A percentile compares a stretch with the other conserved stretches of the same genome.
phyloP scores from a whole-genome alignment of 2,797 vertebrate genomes.

The Sebastes kiyomatsui region DNA sequence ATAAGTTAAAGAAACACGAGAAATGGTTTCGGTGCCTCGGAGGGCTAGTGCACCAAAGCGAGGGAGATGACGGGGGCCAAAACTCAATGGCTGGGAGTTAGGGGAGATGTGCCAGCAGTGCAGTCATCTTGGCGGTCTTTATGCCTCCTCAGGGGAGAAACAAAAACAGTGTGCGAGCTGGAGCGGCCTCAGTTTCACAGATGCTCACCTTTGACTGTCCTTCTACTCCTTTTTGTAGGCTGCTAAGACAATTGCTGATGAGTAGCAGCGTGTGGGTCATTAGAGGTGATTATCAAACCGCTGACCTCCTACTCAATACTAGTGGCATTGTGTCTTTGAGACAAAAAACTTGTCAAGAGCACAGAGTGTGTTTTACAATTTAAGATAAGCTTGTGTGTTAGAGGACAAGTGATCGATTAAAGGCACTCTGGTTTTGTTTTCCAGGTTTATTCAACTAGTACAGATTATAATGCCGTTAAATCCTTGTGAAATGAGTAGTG shows the following conservation, averaged over 20 bases:
- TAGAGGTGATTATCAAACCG: constrained; percentile 39
- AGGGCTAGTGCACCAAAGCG: neutral
- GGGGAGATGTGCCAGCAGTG: neutral
- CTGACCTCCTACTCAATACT: neutral
- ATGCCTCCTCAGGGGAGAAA: constrained; percentile 38
- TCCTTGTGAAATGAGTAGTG: neutral
- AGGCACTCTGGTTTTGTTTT: neutral
- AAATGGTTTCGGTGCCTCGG: neutral
- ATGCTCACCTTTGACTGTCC: constrained; percentile 55
- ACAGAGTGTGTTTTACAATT: neutral
- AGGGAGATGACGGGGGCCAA: neutral
- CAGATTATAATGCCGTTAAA: neutral
- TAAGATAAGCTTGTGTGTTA: neutral
- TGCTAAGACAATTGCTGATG: constrained; percentile 27
- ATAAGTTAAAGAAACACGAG: neutral
- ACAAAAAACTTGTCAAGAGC: neutral
- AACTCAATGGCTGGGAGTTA: neutral
- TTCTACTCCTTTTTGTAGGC: constrained; percentile 9
- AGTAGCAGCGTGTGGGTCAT: constrained; percentile 41
- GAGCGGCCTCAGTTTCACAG: constrained; percentile 20
- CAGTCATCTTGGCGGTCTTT: constrained; percentile 53
- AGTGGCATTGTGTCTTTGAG: neutral
- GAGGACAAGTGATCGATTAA: neutral
- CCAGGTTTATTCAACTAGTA: neutral
- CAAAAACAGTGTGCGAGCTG: constrained; percentile 15